These are phyloP conservation scores for Heterocephalus glaber DNA, from an alignment of 2,113 vertebrate species.

Conservation along the genomic window DNA sequence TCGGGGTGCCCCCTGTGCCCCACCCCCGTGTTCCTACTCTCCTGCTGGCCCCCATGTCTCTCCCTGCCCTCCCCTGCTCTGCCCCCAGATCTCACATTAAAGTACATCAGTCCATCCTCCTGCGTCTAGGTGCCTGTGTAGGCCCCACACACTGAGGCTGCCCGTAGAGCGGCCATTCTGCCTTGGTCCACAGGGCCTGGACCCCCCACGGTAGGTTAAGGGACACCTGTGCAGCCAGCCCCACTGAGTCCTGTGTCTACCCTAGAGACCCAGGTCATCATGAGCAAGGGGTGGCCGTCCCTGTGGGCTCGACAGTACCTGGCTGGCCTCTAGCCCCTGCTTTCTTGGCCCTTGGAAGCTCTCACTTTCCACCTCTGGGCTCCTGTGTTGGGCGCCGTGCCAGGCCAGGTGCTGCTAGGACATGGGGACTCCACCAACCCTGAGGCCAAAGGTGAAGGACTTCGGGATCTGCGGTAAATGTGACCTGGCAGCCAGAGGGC, in stretches of 20 bases:
- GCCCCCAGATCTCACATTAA: neutral
- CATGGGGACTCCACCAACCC: accelerated
- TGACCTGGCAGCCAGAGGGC: neutral
- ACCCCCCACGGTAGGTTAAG: neutral
- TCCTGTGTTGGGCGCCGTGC: neutral
- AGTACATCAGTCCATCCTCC: neutral
- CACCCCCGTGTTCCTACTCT: accelerated
- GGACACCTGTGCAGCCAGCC: neutral
- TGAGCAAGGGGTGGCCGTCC: too few relatives aligned
- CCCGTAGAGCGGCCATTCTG: accelerated
- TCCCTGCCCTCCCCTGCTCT: neutral
- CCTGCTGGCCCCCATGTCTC: neutral
- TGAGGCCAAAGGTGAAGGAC: neutral
- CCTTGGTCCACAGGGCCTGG: neutral
- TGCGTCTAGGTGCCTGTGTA: neutral
- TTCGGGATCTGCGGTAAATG: neutral
- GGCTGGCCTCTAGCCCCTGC: neutral
- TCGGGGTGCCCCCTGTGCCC: too few relatives aligned
- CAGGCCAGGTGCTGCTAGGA: neutral
- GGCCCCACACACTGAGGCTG: accelerated
- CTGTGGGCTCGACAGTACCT: accelerated
- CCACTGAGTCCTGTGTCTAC: neutral
- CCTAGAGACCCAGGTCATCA: accelerated
- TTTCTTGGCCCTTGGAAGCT: neutral
- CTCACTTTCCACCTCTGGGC: too few relatives aligned